A percentile compares a stretch with the other conserved stretches of the same genome.
Evolutionary conservation across 2,113 vertebrate species (phyloP).

Genomic region (Centropus bengalensis): DNA sequence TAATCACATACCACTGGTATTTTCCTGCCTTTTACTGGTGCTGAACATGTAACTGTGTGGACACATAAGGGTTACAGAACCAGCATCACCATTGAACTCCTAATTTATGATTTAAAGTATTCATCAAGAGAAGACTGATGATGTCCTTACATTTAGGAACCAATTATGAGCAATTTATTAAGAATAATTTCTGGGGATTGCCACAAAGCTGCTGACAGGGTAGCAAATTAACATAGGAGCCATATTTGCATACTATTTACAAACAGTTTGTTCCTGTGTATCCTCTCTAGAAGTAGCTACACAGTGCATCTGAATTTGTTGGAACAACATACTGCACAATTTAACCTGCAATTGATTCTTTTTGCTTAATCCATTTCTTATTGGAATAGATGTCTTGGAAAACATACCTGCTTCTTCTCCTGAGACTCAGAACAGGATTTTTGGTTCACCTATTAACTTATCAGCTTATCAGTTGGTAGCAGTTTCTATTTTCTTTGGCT

Average conservation of each 20-base stretch:
- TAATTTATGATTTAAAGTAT: not conserved
- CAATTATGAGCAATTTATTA: not conserved
- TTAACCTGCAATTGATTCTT: not conserved
- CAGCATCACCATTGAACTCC: not conserved
- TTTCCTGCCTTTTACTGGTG: not conserved
- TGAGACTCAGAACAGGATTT: fast-evolving
- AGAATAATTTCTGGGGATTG: not conserved
- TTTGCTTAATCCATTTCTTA: not conserved
- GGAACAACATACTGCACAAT: not conserved
- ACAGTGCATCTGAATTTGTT: not conserved
- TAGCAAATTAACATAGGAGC: not conserved
- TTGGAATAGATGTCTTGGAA: not conserved
- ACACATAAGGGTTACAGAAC: fast-evolving
- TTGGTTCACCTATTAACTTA: not conserved
- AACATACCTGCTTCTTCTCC: not conserved
- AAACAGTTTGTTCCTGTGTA: not conserved
- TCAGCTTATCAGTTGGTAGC: not conserved
- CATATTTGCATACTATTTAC: not conserved
- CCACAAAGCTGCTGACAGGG: not conserved
- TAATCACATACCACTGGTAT: not conserved
- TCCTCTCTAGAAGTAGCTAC: not conserved
- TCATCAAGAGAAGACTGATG: not conserved
- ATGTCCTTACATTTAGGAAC: not conserved
- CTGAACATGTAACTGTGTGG: not conserved
- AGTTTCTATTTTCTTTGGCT: not conserved